Conservation (phyloP, 2,888 invertebrate species). For the Orchestes rusci region DNA sequence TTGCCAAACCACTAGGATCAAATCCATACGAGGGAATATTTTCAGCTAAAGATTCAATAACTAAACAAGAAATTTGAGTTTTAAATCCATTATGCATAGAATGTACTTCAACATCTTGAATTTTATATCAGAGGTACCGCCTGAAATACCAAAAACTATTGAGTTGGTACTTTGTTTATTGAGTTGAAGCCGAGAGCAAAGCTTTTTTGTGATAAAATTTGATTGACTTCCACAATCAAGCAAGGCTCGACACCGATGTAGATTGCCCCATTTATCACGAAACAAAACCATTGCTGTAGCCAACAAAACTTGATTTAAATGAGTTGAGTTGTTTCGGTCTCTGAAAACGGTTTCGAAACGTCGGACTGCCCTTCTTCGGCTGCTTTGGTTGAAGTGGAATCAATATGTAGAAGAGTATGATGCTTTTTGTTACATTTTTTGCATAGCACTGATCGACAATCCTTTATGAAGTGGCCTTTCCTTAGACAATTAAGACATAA, state of each 20-base stretch:
- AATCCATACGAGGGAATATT: not conserved
- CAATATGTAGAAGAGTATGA: too few species aligned
- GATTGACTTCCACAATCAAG: constrained; percentile 1
- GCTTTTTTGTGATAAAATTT: not conserved
- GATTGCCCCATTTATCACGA: not conserved
- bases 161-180: not conserved
- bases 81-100: not conserved
- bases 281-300: not conserved
- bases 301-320: not conserved
- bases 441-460: too few species aligned
- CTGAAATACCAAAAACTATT: not conserved
- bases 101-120: not conserved
- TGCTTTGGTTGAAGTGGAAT: too few species aligned
- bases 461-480: too few species aligned
- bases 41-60: not conserved
- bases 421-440: too few species aligned
- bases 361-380: too few species aligned
- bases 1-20: not conserved
- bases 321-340: too few species aligned
- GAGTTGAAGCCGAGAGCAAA: constrained; percentile 1
- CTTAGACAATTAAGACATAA: too few species aligned
- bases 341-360: too few species aligned
- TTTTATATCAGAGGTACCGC: not conserved
- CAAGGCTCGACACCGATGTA: not conserved
- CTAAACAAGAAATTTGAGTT: not conserved